Evolutionary conservation across 2,888 invertebrate species (phyloP), one percentile per base, ranked within the genome.

Genomic region (Pyrgus malvae): DNA sequence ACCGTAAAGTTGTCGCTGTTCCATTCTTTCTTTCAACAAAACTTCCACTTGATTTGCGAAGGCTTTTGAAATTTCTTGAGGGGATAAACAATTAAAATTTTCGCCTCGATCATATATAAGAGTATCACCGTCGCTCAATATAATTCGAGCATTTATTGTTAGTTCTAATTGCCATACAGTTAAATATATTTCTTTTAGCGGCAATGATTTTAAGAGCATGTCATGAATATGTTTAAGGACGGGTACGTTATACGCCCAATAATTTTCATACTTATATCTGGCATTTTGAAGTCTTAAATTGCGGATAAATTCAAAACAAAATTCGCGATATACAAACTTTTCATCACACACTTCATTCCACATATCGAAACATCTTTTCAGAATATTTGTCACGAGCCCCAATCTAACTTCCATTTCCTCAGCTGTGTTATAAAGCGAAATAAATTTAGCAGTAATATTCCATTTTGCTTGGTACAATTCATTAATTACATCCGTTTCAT

Each of bases 391-490:
- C 12, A 54, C 3, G 4, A 54, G n/a, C 5, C 25, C 23, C 7
- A 41, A 33, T 6, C 46, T 48, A 19, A 29, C 53, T 27, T 37
- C 25, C 17, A 56, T 49, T 44, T 59, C 56, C 49, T 11, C 33
- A 37, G 37, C 19, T 14, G 49, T 37, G 7, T 49, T 19, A 29
- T 54, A 57, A 9, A 44, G 12, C 1, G 61, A 37, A 27, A 63
- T 57, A 42, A 59, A 66, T 31, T 53, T 59, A 1, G 59, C 57
- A 3, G 57, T 46, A 38, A 67, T 56, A 5, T 14, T 23, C 74
- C 75, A 80, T 56, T 72, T 75, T 0, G 58, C 62, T 12, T 56
- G 12, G 7, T 63, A 54, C 23, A 76, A 60, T 17, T 25, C 3
- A 5, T 56, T 19, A 21, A 45, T 11, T 3, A 62, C 63, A 2